Percentiles rank a stretch among this genome's conserved stretches.
These are phyloP conservation scores for Cheilosia variabilis DNA, from an alignment of 2,888 invertebrate species.

Conservation along the genomic window DNA sequence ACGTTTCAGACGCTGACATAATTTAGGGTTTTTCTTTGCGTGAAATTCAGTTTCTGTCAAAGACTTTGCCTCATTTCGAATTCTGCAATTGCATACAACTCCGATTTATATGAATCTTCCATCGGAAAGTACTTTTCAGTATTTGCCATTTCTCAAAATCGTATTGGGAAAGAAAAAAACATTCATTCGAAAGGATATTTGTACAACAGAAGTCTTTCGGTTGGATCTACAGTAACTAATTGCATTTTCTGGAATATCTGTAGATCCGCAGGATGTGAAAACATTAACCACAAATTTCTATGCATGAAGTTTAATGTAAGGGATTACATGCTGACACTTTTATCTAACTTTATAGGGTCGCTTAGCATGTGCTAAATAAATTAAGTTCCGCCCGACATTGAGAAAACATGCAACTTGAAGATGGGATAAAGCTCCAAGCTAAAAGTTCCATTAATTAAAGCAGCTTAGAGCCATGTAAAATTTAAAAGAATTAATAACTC, in stretches of 20 bases:
- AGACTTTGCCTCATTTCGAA: slow-evolving; percentile 56
- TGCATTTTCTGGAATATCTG: slow-evolving; percentile 34
- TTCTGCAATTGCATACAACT: slow-evolving; percentile 47
- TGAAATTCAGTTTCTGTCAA: slow-evolving; percentile 47
- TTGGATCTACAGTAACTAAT: slow-evolving; percentile 24
- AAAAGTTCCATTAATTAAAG: slow-evolving; percentile 75
- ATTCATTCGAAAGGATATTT: not conserved
- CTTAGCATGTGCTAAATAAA: slow-evolving; percentile 65
- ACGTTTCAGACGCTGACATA: slow-evolving; percentile 58
- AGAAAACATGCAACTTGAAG: slow-evolving; percentile 61
- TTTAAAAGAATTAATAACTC: slow-evolving; percentile 73
- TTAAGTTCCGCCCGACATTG: slow-evolving; percentile 49
- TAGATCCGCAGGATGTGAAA: slow-evolving; percentile 21
- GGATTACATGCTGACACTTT: slow-evolving; percentile 54
- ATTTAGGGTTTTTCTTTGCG: slow-evolving; percentile 59
- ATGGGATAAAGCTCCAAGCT: slow-evolving; percentile 68
- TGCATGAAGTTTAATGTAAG: slow-evolving; percentile 50
- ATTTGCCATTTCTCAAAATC: not conserved
- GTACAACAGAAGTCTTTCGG: not conserved
- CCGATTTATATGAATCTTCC: slow-evolving; percentile 58
- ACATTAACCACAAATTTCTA: slow-evolving; percentile 58
- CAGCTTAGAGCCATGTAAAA: slow-evolving; percentile 71
- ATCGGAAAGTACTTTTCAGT: slow-evolving; percentile 5
- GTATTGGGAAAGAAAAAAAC: not conserved
- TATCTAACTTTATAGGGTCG: slow-evolving; percentile 56